Percentiles rank a stretch among this genome's conserved stretches.
Evolutionary conservation across 2,888 invertebrate species (phyloP).

Genomic region (Dryomyza anilis): DNA sequence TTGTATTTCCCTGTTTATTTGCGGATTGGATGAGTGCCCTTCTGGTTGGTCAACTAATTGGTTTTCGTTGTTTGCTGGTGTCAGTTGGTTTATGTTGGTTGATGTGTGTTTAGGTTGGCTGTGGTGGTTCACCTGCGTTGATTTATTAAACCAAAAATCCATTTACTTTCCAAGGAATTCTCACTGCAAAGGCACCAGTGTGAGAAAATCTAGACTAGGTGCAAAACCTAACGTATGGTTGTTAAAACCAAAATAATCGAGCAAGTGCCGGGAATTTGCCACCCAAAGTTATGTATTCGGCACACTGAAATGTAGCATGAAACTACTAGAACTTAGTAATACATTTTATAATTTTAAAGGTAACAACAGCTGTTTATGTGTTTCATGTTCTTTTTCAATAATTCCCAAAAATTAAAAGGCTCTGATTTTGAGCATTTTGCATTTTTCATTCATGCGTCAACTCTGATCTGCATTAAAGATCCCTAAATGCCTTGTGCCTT

Average conservation of each 20-base stretch:
- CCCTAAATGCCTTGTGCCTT: no score
- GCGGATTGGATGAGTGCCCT: not conserved
- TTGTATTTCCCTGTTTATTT: not conserved
- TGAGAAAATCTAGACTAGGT: not conserved
- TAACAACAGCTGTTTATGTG: not conserved
- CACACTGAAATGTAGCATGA: no score
- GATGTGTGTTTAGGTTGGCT: not conserved
- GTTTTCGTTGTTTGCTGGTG: constrained; percentile 1
- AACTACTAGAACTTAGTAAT: no score
- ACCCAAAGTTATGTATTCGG: not conserved
- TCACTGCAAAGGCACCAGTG: not conserved
- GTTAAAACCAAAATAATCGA: not conserved
- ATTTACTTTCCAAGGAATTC: not conserved
- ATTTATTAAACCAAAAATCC: no score
- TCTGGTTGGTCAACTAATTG: constrained; percentile 15
- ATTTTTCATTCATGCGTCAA: no score
- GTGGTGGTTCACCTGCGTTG: constrained; percentile 4
- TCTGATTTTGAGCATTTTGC: no score
- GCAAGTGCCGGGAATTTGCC: no score
- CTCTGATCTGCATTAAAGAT: no score
- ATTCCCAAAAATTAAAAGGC: no score
- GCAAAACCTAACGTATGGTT: not conserved
- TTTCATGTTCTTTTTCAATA: no score
- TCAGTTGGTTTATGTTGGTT: not conserved
- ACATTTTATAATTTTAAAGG: no score